phyloP scores from a whole-genome alignment of 2,113 vertebrate genomes.

The Cephalopterus ornatus region DNA sequence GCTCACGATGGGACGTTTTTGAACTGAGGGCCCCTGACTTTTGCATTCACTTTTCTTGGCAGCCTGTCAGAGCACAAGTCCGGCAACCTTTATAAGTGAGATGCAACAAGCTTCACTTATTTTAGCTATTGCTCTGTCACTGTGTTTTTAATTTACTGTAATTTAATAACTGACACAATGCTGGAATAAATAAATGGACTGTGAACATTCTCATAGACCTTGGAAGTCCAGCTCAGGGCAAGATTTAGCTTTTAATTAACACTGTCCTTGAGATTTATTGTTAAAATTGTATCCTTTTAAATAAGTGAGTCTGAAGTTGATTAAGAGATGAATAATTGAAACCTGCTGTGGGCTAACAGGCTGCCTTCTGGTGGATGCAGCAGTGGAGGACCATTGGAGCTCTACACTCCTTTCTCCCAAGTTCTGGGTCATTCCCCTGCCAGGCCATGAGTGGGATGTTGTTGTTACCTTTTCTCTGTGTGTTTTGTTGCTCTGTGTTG shows the following conservation, averaged over 20 bases:
- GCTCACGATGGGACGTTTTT: background rate
- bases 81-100: conserved; percentile 49
- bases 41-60: conserved; percentile 48
- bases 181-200: conserved; percentile 56
- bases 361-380: background rate
- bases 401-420: background rate
- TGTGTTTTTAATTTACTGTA: conserved; percentile 61
- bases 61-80: conserved; percentile 26
- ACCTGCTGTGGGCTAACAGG: conserved; percentile 2
- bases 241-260: conserved; percentile 55
- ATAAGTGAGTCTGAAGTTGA: conserved; percentile 31
- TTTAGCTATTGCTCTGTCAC: conserved; percentile 52
- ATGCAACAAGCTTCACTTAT: conserved; percentile 35
- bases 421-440: background rate
- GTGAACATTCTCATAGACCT: conserved; percentile 38
- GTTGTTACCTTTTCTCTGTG: background rate
- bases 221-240: conserved; percentile 33
- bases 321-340: conserved; percentile 47
- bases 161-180: conserved; percentile 52
- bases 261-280: conserved; percentile 46
- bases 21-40: background rate
- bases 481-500: background rate
- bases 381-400: background rate
- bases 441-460: accelerated
- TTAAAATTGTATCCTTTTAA: conserved; percentile 41